A percentile compares a stretch with the other conserved stretches of the same genome.
Conservation (phyloP, 2,113 vertebrate genomes). For the Chaenogobius annularis region DNA sequence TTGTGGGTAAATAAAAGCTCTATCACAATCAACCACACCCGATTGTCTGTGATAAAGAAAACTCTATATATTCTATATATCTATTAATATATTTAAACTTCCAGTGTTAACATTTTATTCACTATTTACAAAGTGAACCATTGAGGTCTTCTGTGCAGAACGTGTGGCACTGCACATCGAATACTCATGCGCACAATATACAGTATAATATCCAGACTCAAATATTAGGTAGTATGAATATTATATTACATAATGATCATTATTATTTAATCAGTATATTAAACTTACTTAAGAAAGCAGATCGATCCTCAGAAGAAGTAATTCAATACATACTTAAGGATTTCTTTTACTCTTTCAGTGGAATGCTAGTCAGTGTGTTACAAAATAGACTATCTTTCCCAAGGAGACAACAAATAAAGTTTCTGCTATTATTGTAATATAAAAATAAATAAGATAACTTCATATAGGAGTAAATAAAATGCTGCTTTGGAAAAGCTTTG, state of each 20-base stretch:
- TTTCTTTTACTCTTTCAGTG: slow-evolving; percentile 18
- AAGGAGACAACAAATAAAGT: slow-evolving; percentile 57
- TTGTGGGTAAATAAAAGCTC: slow-evolving; percentile 54
- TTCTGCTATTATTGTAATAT: slow-evolving; percentile 55
- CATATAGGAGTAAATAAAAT: slow-evolving; percentile 41
- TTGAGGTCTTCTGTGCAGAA: slow-evolving; percentile 43
- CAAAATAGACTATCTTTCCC: slow-evolving; percentile 53
- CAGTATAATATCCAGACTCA: slow-evolving; percentile 44
- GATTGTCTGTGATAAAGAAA: slow-evolving; percentile 76
- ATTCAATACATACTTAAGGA: slow-evolving; percentile 37
- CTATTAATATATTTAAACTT: slow-evolving; percentile 29
- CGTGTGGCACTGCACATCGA: slow-evolving; percentile 47
- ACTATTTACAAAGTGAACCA: slow-evolving; percentile 66
- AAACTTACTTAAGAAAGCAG: slow-evolving; percentile 17
- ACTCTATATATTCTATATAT: slow-evolving; percentile 45
- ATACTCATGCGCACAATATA: slow-evolving; percentile 57
- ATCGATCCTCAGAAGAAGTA: slow-evolving; percentile 22
- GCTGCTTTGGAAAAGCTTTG: slow-evolving; percentile 52
- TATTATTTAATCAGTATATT: slow-evolving; percentile 30
- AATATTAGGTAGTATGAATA: slow-evolving; percentile 43
- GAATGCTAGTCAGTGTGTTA: slow-evolving; percentile 58
- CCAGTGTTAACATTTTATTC: slow-evolving; percentile 58
- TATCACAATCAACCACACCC: slow-evolving; percentile 65
- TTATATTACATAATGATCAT: slow-evolving; percentile 44
- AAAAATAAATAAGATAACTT: slow-evolving; percentile 72